Base-by-base conservation (phyloP, 2,113 vertebrate species). In the Lepisosteus osseus region DNA sequence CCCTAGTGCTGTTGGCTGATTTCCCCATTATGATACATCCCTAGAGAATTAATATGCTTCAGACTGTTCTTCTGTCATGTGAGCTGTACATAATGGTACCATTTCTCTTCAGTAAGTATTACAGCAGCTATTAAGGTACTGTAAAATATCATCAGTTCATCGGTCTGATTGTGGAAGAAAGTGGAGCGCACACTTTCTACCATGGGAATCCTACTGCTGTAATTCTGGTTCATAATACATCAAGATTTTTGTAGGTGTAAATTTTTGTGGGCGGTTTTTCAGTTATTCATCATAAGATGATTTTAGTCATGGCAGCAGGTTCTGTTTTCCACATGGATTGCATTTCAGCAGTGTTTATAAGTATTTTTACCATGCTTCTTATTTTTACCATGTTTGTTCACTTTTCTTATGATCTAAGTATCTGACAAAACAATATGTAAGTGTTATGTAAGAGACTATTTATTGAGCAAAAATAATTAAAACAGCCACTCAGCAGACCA, bases 61-160 rank as follows among this genome's bases (percentile, higher is more conserved):
- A 7, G 47, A 12, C 56, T 4, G 55, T 63, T 76, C 63, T 67
- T 70, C 77, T 72, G n/a, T 69, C 70, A 78, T 67, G 77, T 83
- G 81, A 81, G 76, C 70, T 65, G 73, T 74, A 82, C 82, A 84
- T 86, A 82, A 82, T 83, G 78, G 69, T 69, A 76, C 75, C 73
- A 84, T 85, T 83, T 67, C 78, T 86, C 80, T 82, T 61, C 56
- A 59, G 7, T n/a, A 59, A 59, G 56, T 59, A 59, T 29, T 59
- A 59, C 56, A 13, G 56, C 0, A 59, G 11, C 56, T 3, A 59
- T 59, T 59, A 59, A 59, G 7, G 13, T 59, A 12, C 0, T 59
- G 4, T 13, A 12, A 59, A 59, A 59, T 59, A 12, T n/a, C 1
- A 59, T 12, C 56, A 14, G 56, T 59, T 59, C 56, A 59, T 59